Evolutionary conservation across 2,888 invertebrate genomes (phyloP).

Genomic region (Nomada ruficornis): DNA sequence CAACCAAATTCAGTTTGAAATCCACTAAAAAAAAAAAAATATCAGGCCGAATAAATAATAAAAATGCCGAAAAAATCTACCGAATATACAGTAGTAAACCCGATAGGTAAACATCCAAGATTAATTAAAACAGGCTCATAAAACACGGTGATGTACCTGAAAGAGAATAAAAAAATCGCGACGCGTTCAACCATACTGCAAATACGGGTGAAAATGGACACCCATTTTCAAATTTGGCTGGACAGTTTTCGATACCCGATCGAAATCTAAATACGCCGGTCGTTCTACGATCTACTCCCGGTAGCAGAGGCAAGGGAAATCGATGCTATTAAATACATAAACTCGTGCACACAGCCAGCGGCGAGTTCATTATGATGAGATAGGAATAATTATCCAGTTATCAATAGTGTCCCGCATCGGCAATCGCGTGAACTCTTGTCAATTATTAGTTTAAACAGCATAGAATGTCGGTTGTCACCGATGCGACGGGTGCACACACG

Average conservation of each 20-base stretch:
- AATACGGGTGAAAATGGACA: conserved; percentile 41
- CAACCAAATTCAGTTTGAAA: not conserved
- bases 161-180: conserved; percentile 10
- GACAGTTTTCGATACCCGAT: conserved; percentile 24
- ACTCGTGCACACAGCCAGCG: conserved; percentile 16
- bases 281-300: conserved; percentile 25
- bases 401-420: conserved; percentile 52
- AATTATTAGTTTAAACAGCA: conserved; percentile 62
- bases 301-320: conserved; percentile 8
- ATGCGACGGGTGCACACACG: not conserved
- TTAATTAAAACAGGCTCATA: conserved; percentile 16
- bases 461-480: not conserved
- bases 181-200: conserved; percentile 5
- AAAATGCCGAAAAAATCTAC: not conserved
- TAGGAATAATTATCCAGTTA: conserved; percentile 64
- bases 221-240: not conserved
- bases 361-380: conserved; percentile 54
- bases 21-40: not conserved
- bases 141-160: not conserved
- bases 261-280: conserved; percentile 28
- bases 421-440: conserved; percentile 44
- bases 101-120: not conserved
- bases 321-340: conserved; percentile 56
- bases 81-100: not conserved
- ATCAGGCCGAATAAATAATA: not conserved